These are phyloP conservation scores for Dendroctonus ponderosae DNA, from an alignment of 1,140 invertebrate genomes.

Conservation along the genomic window DNA sequence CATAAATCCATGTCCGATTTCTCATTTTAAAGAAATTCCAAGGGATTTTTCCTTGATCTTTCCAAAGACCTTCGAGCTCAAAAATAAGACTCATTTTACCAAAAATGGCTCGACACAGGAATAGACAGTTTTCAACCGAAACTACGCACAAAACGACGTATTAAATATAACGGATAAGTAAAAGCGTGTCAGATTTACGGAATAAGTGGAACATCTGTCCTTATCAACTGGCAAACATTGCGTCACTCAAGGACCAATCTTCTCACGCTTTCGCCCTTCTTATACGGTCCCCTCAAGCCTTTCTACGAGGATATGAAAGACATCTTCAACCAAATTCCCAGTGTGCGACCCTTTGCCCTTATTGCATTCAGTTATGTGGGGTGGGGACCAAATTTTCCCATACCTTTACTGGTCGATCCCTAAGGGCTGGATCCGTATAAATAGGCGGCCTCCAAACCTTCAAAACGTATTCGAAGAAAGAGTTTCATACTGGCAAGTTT, in stretches of 20 bases:
- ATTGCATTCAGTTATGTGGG: constrained; percentile 21
- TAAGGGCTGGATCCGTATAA: constrained; percentile 27
- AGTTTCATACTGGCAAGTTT: no score
- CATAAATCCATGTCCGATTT: no score
- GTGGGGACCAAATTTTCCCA: constrained; percentile 26
- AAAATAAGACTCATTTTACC: no score
- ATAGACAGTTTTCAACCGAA: no score
- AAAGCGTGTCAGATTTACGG: background rate
- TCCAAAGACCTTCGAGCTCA: no score
- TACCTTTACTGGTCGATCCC: constrained; percentile 13
- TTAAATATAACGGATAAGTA: no score
- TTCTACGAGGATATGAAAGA: background rate
- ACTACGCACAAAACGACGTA: no score
- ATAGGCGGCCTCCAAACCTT: background rate
- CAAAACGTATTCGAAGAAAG: constrained; percentile 15
- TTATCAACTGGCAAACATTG: constrained; percentile 10
- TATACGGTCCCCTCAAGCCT: background rate
- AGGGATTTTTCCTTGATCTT: no score
- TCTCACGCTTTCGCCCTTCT: constrained; percentile 22
- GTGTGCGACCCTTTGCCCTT: constrained; percentile 10
- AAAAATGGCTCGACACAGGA: no score
- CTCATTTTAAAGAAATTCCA: no score
- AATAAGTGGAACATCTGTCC: constrained; percentile 9
- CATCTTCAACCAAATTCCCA: constrained; percentile 11
- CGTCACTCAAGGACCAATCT: constrained; percentile 13